A percentile compares a stretch with the other conserved stretches of the same genome.
Conservation (phyloP, 2,113 vertebrate genomes). For the Copsychus sechellarum region DNA sequence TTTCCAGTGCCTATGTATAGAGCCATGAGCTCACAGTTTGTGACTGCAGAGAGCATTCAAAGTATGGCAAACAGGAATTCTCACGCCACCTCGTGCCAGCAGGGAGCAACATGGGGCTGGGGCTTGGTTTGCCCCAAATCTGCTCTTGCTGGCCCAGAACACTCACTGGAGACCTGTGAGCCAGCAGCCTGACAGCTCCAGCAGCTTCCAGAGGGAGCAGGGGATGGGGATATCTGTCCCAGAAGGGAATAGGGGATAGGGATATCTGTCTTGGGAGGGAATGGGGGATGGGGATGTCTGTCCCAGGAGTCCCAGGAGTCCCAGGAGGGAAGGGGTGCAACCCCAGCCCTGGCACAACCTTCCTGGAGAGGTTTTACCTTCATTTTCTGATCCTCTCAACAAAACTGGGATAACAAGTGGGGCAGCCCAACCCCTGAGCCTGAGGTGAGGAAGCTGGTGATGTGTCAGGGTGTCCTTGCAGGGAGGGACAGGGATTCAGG, state of each 20-base stretch:
- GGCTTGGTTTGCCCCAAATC: neutral
- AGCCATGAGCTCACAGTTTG: slow-evolving; percentile 1
- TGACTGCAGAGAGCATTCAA: neutral
- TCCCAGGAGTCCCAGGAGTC: neutral
- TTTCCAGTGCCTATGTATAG: slow-evolving; percentile 32
- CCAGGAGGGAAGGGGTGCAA: no score
- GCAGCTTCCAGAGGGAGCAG: neutral
- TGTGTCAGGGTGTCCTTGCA: neutral
- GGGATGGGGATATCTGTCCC: neutral
- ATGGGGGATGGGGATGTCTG: neutral
- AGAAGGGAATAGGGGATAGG: neutral
- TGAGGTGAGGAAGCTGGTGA: neutral
- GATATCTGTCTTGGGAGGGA: neutral
- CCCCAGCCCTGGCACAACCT: neutral
- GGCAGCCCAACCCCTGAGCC: neutral
- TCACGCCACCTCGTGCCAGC: neutral
- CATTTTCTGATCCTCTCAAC: neutral
- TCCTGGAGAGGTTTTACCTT: neutral
- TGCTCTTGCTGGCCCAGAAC: neutral
- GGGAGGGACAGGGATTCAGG: neutral
- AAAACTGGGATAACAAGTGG: neutral
- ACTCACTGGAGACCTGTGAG: fast-evolving
- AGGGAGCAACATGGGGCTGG: neutral
- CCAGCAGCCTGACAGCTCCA: neutral
- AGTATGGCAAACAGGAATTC: slow-evolving; percentile 34